phyloP scores from a whole-genome alignment of 1,140 invertebrate genomes.

The Lineus longissimus region DNA sequence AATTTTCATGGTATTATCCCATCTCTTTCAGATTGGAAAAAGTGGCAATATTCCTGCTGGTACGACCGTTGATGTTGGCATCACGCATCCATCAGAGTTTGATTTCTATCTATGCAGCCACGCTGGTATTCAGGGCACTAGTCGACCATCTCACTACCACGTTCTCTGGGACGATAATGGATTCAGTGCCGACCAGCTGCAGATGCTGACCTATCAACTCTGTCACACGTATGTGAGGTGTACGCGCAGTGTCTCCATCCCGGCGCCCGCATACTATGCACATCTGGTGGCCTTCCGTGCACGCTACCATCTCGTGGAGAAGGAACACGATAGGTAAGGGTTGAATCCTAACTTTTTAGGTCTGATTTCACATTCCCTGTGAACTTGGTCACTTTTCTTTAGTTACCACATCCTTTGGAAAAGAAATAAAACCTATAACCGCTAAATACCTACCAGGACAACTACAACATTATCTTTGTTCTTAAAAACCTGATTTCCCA shows the following conservation, averaged over 20 bases:
- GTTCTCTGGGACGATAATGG: slow-evolving; percentile 99
- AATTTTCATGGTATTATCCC: background rate
- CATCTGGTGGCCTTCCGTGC: slow-evolving; percentile 98
- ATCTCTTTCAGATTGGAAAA: slow-evolving; percentile 78
- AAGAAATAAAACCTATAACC: too few species aligned
- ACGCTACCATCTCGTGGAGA: slow-evolving; percentile 98
- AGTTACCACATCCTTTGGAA: too few species aligned
- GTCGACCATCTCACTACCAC: slow-evolving; percentile 97
- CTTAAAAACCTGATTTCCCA: slow-evolving; percentile 22
- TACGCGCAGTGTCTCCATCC: slow-evolving; percentile 97
- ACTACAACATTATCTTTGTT: too few species aligned
- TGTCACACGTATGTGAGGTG: slow-evolving; percentile 99
- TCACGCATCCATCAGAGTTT: slow-evolving; percentile 99
- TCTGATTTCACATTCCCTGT: too few species aligned
- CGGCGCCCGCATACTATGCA: slow-evolving; percentile 98
- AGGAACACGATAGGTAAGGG: slow-evolving; percentile 85
- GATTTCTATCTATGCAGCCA: slow-evolving; percentile 99
- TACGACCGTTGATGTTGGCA: slow-evolving; percentile 98
- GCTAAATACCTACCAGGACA: too few species aligned
- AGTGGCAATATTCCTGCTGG: slow-evolving; percentile 99
- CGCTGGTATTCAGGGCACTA: slow-evolving; percentile 93
- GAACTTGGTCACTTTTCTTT: too few species aligned
- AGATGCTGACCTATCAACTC: slow-evolving; percentile 97
- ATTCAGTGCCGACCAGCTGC: slow-evolving; percentile 96
- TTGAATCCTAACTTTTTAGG: too few species aligned